Evolutionary conservation across 2,888 invertebrate species (phyloP).

Genomic region (Pseudococcus longispinus): DNA sequence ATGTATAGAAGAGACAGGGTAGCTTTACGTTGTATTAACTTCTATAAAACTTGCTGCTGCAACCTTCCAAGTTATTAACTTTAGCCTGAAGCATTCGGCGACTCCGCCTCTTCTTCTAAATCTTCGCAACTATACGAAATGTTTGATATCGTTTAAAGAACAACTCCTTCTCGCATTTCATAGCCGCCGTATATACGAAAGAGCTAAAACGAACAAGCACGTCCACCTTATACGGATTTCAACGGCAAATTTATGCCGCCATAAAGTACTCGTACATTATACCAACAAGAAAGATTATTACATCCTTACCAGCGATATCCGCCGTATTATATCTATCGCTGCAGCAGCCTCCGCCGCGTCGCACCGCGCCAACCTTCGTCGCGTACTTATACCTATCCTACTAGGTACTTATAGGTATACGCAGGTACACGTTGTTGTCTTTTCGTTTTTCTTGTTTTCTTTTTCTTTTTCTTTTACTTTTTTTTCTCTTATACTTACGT

Average conservation of each 20-base stretch:
- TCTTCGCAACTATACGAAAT: conserved; percentile 38
- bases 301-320: conserved; percentile 34
- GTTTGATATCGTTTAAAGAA: conserved; percentile 38
- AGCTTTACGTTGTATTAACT: conserved; percentile 47
- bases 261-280: conserved; percentile 48
- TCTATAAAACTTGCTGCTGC: conserved; percentile 39
- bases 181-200: not conserved
- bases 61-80: conserved; percentile 39
- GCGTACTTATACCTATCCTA: not conserved
- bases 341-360: not conserved
- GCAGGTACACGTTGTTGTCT: not conserved
- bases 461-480: not conserved
- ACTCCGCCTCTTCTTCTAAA: conserved; percentile 37
- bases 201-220: conserved; percentile 18
- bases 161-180: conserved; percentile 32
- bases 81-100: conserved; percentile 19
- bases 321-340: conserved; percentile 3
- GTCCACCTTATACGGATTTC: conserved; percentile 45
- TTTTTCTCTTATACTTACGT: not conserved
- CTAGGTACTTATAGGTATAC: not conserved
- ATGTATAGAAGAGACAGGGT: not conserved
- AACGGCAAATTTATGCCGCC: conserved; percentile 39
- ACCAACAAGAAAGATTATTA: conserved; percentile 49
- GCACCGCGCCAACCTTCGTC: not conserved
- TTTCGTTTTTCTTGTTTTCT: not conserved